phyloP scores from a whole-genome alignment of 2,888 invertebrate species.

The Uloborus plumipes region DNA sequence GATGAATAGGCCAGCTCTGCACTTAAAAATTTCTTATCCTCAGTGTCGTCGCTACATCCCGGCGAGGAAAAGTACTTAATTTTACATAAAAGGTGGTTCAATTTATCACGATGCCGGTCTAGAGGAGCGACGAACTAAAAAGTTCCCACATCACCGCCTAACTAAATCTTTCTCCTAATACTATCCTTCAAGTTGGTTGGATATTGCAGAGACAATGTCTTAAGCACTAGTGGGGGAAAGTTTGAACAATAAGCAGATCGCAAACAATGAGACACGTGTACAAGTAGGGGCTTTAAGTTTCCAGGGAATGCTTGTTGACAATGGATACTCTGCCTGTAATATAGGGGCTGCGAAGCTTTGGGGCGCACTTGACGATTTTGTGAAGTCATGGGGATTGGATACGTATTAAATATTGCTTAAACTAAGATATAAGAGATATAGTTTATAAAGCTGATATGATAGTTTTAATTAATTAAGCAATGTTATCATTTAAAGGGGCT shows the following conservation, averaged over 20 bases:
- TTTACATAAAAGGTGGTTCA: too few relatives aligned
- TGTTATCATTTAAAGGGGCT: background rate
- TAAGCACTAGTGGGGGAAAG: conserved; percentile 9
- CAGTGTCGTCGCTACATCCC: too few relatives aligned
- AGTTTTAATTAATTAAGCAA: too few relatives aligned
- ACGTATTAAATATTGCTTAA: background rate
- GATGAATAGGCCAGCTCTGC: too few relatives aligned
- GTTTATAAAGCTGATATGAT: too few relatives aligned
- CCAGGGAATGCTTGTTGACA: conserved; percentile 32
- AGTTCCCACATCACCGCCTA: background rate
- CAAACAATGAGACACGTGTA: conserved; percentile 28
- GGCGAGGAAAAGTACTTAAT: too few relatives aligned
- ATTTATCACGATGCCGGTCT: background rate
- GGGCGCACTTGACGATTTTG: background rate
- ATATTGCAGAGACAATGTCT: conserved; percentile 20
- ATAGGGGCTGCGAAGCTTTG: background rate
- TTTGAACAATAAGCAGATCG: conserved; percentile 29
- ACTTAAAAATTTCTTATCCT: too few relatives aligned
- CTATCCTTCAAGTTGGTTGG: background rate
- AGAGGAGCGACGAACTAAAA: background rate
- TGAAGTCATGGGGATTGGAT: background rate
- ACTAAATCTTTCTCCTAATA: background rate
- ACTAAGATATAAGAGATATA: too few relatives aligned
- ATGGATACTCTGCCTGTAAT: conserved; percentile 16
- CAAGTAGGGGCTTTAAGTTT: conserved; percentile 16